Evolutionary conservation across 2,888 invertebrate genomes (phyloP).

Genomic region (Sarcophaga variegata): DNA sequence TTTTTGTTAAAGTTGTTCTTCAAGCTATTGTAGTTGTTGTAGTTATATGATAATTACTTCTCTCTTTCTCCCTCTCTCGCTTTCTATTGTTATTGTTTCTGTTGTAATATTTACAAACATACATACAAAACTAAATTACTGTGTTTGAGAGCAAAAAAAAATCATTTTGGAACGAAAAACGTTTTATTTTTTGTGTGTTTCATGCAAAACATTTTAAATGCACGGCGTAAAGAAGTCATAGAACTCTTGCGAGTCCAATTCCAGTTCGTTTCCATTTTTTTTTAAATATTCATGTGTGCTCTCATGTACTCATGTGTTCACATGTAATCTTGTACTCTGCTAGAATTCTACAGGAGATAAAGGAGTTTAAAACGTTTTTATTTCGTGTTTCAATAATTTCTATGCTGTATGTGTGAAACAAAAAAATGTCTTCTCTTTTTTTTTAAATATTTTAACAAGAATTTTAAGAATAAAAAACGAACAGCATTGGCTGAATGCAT

Average conservation of each 20-base stretch:
- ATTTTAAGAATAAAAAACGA: background rate
- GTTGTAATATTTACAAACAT: background rate
- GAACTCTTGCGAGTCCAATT: slow-evolving; percentile 35
- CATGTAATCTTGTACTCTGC: no score
- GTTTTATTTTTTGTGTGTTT: background rate
- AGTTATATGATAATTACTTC: background rate
- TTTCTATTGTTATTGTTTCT: no score
- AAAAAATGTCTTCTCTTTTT: background rate
- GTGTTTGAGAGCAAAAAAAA: background rate
- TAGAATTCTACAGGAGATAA: no score
- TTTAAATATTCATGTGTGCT: background rate
- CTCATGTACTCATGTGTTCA: no score
- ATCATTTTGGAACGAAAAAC: background rate
- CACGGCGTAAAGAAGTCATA: background rate
- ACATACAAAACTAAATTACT: slow-evolving; percentile 13
- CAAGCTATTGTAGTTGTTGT: background rate
- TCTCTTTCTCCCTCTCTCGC: background rate
- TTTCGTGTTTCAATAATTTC: no score
- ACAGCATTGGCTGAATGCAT: no score
- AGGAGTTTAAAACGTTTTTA: no score
- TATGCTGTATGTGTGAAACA: no score
- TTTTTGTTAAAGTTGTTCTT: background rate
- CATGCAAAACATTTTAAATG: background rate
- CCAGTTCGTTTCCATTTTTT: background rate
- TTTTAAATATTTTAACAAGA: background rate